phyloP scores from a whole-genome alignment of 2,888 invertebrate species.

The Myathropa florea region DNA sequence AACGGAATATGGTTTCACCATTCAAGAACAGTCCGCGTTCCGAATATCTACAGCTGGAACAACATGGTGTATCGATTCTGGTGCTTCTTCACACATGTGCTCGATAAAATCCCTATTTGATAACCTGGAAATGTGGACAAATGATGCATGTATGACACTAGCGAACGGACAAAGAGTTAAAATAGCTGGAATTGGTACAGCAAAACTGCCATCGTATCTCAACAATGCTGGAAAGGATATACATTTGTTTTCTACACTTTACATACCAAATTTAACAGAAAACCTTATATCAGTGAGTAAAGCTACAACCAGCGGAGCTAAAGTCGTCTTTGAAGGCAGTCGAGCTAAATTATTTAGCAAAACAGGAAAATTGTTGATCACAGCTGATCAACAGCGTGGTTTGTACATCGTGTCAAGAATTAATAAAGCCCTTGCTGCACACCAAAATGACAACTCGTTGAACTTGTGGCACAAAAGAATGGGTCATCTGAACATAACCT shows the following conservation, averaged over 20 bases:
- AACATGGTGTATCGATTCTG: conserved; percentile 6
- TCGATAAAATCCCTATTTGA: neutral
- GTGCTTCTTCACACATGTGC: conserved; percentile 18
- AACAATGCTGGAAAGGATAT: conserved; percentile 2
- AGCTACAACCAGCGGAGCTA: neutral
- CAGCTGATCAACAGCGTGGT: neutral
- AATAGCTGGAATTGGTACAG: conserved; percentile 13
- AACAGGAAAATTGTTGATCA: neutral
- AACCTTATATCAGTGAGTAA: conserved; percentile 33
- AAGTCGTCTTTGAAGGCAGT: too few relatives aligned
- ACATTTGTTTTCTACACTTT: conserved; percentile 13
- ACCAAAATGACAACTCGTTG: too few relatives aligned
- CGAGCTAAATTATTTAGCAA: too few relatives aligned
- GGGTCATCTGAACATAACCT: neutral
- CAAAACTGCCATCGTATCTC: neutral
- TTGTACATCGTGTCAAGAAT: neutral
- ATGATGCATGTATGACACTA: neutral
- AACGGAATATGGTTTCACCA: conserved; percentile 8
- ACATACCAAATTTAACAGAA: conserved; percentile 22
- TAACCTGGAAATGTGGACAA: neutral
- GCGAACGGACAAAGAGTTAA: conserved; percentile 18
- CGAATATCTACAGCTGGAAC: neutral
- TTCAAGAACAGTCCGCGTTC: conserved; percentile 10
- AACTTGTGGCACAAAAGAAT: neutral
- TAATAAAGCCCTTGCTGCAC: too few relatives aligned